phyloP scores from a whole-genome alignment of 2,888 invertebrate species.

The Tetanocera ferruginea region DNA sequence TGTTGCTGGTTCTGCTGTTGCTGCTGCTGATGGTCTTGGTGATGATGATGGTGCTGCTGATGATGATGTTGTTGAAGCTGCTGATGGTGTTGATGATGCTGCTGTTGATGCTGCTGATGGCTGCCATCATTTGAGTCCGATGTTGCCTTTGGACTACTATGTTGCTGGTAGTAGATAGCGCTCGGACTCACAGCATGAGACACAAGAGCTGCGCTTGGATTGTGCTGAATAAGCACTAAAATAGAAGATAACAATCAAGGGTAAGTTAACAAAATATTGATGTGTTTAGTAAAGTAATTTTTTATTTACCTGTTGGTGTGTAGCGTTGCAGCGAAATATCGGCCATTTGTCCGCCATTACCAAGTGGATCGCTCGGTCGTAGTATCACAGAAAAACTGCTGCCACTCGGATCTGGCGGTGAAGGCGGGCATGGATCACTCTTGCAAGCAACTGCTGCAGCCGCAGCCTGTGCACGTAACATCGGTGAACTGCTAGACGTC shows the following conservation, averaged over 20 bases:
- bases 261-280: constrained; percentile 58
- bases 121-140: constrained; percentile 58
- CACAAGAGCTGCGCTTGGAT: constrained; percentile 68
- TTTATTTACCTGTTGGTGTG: constrained; percentile 59
- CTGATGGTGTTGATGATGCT: constrained; percentile 48
- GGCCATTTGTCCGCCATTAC: constrained; percentile 47
- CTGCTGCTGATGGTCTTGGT: constrained; percentile 48
- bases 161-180: constrained; percentile 72
- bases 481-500: constrained; percentile 59
- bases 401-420: constrained; percentile 59
- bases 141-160: constrained; percentile 60
- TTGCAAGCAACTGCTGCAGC: constrained; percentile 56
- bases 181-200: constrained; percentile 72
- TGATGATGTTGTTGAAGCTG: constrained; percentile 49
- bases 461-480: constrained; percentile 59
- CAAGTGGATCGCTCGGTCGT: constrained; percentile 61
- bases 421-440: constrained; percentile 62
- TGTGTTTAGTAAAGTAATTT: constrained; percentile 57
- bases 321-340: constrained; percentile 64
- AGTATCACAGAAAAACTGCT: constrained; percentile 66
- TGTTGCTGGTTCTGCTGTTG: constrained; percentile 49
- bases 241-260: not conserved
- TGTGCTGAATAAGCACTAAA: constrained; percentile 70
- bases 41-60: constrained; percentile 52
- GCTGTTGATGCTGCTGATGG: constrained; percentile 51